Evolutionary conservation across 1,140 invertebrate genomes (phyloP).

Genomic region (Whitmania pigra): DNA sequence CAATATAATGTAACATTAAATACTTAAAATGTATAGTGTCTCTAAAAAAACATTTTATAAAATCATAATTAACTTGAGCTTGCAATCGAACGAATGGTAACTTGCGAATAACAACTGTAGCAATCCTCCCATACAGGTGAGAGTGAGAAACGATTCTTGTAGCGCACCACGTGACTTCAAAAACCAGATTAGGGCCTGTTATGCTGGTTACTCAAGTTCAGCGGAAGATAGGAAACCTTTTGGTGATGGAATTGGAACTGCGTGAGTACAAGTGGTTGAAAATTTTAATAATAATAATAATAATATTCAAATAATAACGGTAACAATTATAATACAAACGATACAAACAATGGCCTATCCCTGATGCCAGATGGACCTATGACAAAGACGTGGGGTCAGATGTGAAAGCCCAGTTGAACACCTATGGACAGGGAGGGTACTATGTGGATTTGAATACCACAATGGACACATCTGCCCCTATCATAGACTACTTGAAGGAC

Average conservation of each 20-base stretch:
- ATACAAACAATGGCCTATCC: too few species aligned
- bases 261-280: conserved; percentile 30
- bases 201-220: conserved; percentile 45
- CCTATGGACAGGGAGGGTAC: conserved; percentile 33
- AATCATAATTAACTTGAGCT: too few species aligned
- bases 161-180: conserved; percentile 50
- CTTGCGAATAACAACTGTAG: too few species aligned
- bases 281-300: too few species aligned
- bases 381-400: not conserved
- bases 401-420: not conserved
- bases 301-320: too few species aligned
- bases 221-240: conserved; percentile 48
- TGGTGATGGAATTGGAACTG: conserved; percentile 35
- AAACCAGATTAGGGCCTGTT: conserved; percentile 50
- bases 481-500: conserved; percentile 48
- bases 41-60: too few species aligned
- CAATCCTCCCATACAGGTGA: not conserved
- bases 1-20: too few species aligned
- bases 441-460: conserved; percentile 42
- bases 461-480: conserved; percentile 36
- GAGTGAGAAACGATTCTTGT: conserved; percentile 51
- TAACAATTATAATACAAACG: too few species aligned
- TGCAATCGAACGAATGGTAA: too few species aligned
- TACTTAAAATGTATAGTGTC: too few species aligned
- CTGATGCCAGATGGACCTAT: not conserved